These are phyloP conservation scores for Sarcophaga carnaria DNA, from an alignment of 2,888 invertebrate genomes.

Conservation along the genomic window DNA sequence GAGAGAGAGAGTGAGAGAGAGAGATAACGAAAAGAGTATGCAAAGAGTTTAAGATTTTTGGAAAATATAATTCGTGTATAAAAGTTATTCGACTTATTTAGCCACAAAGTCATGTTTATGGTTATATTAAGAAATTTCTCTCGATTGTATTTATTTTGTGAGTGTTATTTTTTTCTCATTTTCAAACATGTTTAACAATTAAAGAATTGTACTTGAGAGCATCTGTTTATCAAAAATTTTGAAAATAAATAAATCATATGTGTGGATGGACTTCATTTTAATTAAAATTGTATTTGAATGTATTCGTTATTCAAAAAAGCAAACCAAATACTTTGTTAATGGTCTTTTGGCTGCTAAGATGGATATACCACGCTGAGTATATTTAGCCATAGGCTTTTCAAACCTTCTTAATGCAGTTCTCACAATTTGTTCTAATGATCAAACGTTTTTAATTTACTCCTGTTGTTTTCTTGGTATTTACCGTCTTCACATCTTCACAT, in stretches of 20 bases:
- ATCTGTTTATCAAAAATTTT: not conserved
- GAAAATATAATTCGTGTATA: not conserved
- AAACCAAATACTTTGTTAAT: too few relatives aligned
- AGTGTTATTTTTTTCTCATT: not conserved
- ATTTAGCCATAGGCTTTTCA: too few relatives aligned
- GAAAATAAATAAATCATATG: not conserved
- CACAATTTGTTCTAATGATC: too few relatives aligned
- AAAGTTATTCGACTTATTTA: not conserved
- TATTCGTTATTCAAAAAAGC: too few relatives aligned
- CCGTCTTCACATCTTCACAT: too few relatives aligned
- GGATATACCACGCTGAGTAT: too few relatives aligned
- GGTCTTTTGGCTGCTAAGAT: too few relatives aligned
- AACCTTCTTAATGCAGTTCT: too few relatives aligned
- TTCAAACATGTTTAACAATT: not conserved
- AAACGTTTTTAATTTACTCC: too few relatives aligned
- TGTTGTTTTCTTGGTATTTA: too few relatives aligned
- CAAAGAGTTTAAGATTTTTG: conserved; percentile 9
- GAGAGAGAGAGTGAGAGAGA: not conserved
- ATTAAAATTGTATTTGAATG: not conserved
- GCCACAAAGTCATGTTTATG: conserved; percentile 30
- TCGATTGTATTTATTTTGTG: not conserved
- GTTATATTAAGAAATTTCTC: conserved; percentile 47
- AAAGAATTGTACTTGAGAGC: not conserved
- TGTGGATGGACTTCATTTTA: not conserved
- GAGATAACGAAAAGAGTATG: not conserved